Conservation (phyloP, 2,888 invertebrate species). For the Scaptomyza polygonia region DNA sequence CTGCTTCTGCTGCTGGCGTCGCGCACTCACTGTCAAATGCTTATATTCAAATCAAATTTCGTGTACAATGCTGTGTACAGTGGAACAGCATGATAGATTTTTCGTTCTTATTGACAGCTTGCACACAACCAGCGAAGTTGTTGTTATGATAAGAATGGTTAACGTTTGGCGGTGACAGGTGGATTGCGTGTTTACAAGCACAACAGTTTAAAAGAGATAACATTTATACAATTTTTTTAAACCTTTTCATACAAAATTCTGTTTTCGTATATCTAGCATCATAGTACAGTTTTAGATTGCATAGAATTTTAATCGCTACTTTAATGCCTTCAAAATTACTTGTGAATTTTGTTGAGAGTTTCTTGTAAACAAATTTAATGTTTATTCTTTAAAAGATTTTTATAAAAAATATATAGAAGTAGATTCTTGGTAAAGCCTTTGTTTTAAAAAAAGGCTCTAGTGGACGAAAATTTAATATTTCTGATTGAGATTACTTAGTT, state of each 20-base stretch:
- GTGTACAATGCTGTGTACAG: constrained; percentile 52
- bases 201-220: constrained; percentile 22
- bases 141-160: constrained; percentile 43
- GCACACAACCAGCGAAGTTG: constrained; percentile 40
- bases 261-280: not conserved
- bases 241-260: no score
- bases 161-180: constrained; percentile 45
- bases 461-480: no score
- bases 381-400: no score
- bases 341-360: no score
- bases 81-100: constrained; percentile 46
- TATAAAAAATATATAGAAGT: no score
- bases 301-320: no score
- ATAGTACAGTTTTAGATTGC: no score
- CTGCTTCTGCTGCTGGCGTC: constrained; percentile 37
- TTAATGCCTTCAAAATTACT: no score
- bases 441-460: not conserved
- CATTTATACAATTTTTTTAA: no score
- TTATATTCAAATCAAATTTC: constrained; percentile 72
- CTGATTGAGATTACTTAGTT: no score
- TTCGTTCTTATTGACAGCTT: constrained; percentile 38
- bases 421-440: no score
- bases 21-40: constrained; percentile 63
- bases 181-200: constrained; percentile 44
- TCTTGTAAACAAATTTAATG: no score